Base-by-base conservation (phyloP, 2,888 invertebrate genomes). In the Embidobia sp. region DNA sequence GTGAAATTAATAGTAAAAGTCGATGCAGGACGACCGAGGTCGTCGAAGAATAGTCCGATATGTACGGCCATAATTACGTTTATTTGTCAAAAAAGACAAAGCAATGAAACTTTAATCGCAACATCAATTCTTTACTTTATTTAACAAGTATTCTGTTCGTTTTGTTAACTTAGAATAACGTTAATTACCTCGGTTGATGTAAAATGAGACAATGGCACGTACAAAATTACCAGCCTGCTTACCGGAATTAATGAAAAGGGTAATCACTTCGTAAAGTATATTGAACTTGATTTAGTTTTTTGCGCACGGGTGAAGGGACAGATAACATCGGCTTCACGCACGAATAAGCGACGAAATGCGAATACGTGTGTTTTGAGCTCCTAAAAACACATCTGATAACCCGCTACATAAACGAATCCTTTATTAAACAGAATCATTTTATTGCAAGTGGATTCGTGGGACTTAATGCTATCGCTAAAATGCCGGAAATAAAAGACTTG, bases 321-420 rank as follows among this genome's bases (percentile, higher is more conserved):
- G 86, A 86, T 85, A 86, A 85, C 84, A 86, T 86, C 86, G 82
- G 83, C 81, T 85, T 83, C 83, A 74, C 73, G 73, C 63, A 69
- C 49, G 59, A 59, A 33, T 57, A 49, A 18, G 27, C 49, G 57
- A 26, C 49, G 57, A 59, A 59, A 69, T 49, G 59, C 26, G 49
- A 48, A 8, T 29, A 67, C 57, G 55, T 67, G 57, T 67, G 48
- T 35, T 67, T 67, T 29, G 48, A 37, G 26, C 48, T 67, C 48
- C 67, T 55, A 67, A 57, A 67, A 57, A 48, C 57, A 22, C 40
- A 57, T 57, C 67, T 67, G 48, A 57, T 57, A 67, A 48, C n/a
- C 13, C 26, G 7, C 2, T 27, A 40, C 22, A 37, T 42, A 67
- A 55, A 67, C 37, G 46, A n/a, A 67, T 57, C 40, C 11, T 48